These are phyloP conservation scores for Drosophila trapezifrons DNA, from an alignment of 1,140 invertebrate genomes.

Conservation along the genomic window DNA sequence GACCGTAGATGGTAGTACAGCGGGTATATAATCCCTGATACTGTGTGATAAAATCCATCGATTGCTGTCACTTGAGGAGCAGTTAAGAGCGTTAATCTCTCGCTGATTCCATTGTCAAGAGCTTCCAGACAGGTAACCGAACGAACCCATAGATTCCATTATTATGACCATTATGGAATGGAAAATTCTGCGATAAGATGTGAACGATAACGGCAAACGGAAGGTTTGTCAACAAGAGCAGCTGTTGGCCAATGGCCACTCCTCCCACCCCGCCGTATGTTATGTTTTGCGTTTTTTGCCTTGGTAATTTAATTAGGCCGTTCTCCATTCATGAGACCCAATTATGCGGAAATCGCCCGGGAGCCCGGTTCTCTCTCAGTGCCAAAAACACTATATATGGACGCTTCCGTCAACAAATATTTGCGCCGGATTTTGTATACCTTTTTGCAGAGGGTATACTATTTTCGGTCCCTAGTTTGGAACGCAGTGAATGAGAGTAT, in stretches of 20 bases:
- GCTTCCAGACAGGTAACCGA: slow-evolving; percentile 13
- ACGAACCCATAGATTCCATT: slow-evolving; percentile 32
- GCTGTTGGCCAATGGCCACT: slow-evolving; percentile 29
- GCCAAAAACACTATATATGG: slow-evolving; percentile 20
- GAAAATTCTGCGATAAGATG: slow-evolving; percentile 67
- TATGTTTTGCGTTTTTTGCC: slow-evolving; percentile 7
- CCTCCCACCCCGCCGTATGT: background rate
- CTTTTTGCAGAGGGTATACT: background rate
- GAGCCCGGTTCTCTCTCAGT: slow-evolving; percentile 27
- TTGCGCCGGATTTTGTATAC: slow-evolving; percentile 43
- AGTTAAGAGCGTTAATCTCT: slow-evolving; percentile 18
- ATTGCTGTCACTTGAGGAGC: slow-evolving; percentile 13
- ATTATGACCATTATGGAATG: slow-evolving; percentile 23
- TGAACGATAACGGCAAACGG: slow-evolving; percentile 63
- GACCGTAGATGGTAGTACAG: background rate
- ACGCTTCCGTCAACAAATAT: slow-evolving; percentile 71
- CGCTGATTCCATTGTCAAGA: slow-evolving; percentile 28
- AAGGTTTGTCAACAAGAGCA: slow-evolving; percentile 59
- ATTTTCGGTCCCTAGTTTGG: background rate
- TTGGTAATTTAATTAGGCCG: slow-evolving; percentile 70
- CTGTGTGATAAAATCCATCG: slow-evolving; percentile 16
- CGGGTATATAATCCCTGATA: background rate
- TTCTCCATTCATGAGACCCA: slow-evolving; percentile 36
- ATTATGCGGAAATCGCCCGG: slow-evolving; percentile 56
- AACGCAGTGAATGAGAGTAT: background rate